These are phyloP conservation scores for Lepeophtheirus nordmannii DNA, from an alignment of 2,888 invertebrate genomes.

Conservation along the genomic window DNA sequence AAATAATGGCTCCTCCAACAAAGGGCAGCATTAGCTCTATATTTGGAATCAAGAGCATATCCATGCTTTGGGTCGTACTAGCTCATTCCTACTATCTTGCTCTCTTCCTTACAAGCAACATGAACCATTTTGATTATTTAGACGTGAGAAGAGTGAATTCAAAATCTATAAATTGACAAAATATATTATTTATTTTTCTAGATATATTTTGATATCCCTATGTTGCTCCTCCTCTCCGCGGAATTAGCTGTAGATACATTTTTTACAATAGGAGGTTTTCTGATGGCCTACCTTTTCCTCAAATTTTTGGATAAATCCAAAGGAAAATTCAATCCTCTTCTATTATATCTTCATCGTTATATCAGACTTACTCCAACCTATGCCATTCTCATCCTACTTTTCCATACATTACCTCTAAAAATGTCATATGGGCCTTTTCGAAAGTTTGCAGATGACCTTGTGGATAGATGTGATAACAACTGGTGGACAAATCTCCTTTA, in stretches of 20 bases:
- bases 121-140: not conserved
- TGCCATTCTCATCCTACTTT: constrained; percentile 9
- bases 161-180: not conserved
- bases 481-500: constrained; percentile 21
- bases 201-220: not conserved
- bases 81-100: constrained; percentile 12
- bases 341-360: constrained; percentile 12
- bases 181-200: not conserved
- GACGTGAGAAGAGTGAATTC: not conserved
- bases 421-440: constrained; percentile 6
- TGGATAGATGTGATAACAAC: not conserved
- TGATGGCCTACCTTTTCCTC: constrained; percentile 6
- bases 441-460: not conserved
- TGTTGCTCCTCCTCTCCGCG: not conserved
- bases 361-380: constrained; percentile 17
- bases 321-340: not conserved
- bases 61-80: constrained; percentile 15
- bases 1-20: constrained; percentile 10
- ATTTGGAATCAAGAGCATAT: constrained; percentile 7
- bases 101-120: not conserved
- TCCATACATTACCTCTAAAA: constrained; percentile 5
- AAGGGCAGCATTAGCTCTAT: constrained; percentile 15
- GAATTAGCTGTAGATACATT: constrained; percentile 19
- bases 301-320: constrained; percentile 8
- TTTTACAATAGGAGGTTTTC: constrained; percentile 12